Conservation (phyloP, 64 coral and sea anemone species). For the Pocillopora damicornis region DNA sequence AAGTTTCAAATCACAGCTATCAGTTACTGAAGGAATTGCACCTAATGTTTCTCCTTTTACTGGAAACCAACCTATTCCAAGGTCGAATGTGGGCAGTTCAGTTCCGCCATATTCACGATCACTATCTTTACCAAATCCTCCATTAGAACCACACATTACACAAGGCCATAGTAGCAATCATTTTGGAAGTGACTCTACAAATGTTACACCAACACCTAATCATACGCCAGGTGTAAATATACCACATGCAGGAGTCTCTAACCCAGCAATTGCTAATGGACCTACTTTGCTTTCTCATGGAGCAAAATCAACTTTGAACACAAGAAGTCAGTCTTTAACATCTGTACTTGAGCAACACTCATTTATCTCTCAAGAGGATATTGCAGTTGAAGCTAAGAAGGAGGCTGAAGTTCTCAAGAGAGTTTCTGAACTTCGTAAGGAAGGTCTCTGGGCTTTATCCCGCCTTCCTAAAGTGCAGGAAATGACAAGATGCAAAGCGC, state of each 20-base stretch:
- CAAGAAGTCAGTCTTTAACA: conserved; percentile 64
- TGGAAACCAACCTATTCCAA: conserved; percentile 57
- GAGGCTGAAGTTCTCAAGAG: conserved; percentile 95
- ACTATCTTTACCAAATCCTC: conserved; percentile 72
- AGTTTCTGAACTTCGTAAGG: conserved; percentile 86
- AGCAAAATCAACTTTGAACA: conserved; percentile 14
- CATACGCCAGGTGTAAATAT: conserved; percentile 3
- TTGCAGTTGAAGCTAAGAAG: conserved; percentile 88
- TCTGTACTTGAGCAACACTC: conserved; percentile 82
- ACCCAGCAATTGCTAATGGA: conserved; percentile 65
- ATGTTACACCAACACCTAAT: background rate
- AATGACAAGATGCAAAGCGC: conserved; percentile 81
- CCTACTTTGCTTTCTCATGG: conserved; percentile 32
- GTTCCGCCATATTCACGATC: conserved; percentile 67
- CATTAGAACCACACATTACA: background rate
- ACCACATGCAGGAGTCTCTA: background rate
- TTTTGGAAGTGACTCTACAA: conserved; percentile 1
- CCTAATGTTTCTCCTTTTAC: conserved; percentile 96
- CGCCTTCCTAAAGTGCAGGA: conserved; percentile 96
- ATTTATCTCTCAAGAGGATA: conserved; percentile 83
- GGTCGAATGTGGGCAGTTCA: conserved; percentile 41
- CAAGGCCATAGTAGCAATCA: conserved; percentile 7
- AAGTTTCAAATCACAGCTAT: conserved; percentile 54
- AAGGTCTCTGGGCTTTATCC: conserved; percentile 83
- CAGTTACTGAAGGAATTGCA: conserved; percentile 70